Evolutionary conservation across 2,888 invertebrate genomes (phyloP), one percentile per base, ranked within the genome.

Genomic region (Ectobius pallidus): DNA sequence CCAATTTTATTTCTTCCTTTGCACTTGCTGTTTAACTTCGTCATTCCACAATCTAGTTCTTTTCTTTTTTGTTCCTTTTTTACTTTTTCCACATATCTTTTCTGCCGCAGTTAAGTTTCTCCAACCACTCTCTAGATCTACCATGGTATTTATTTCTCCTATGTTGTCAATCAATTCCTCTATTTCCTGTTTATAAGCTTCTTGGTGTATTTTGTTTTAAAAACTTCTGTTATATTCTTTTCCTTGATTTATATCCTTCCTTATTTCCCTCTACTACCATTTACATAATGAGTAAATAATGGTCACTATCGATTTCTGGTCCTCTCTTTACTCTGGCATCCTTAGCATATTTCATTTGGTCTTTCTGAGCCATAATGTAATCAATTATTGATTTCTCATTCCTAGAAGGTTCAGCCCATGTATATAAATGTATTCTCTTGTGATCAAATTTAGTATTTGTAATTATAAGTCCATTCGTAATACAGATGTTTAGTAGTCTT

Each of bases 241-340:
- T 2, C 16, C 18, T 34, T 3, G 2, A 1, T 18, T 42, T 2
- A 2, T 63, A 1, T 22, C 16, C 16, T 22, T 9, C 20, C 4
- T 9, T n/a, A 0, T 39, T 20, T 0, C 4, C 32, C 7, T 27
- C 49, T 9, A 30, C 1, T 20, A 25, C 30, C 20, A 22, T 18
- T 27, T 52, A 2, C 39, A 52, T 16, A 14, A 20, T n/a, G 7
- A 16, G 55, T 32, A 58, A 22, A 58, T 32, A 39, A 0, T 69
- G 25, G 2, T 52, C 42, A 18, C 25, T 69, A 9, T 27, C 25
- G 14, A 22, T 42, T 55, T 58, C 32, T 61, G 27, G 3, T 1
- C 20, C 55, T 61, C 30, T 61, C 3, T 30, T 30, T 61, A 58
- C 58, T 61, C 61, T 39, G 9, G 42, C 1, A 42, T 71, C 27